Base-by-base conservation (phyloP, 2,113 vertebrate genomes). In the Aptenodytes patagonicus region DNA sequence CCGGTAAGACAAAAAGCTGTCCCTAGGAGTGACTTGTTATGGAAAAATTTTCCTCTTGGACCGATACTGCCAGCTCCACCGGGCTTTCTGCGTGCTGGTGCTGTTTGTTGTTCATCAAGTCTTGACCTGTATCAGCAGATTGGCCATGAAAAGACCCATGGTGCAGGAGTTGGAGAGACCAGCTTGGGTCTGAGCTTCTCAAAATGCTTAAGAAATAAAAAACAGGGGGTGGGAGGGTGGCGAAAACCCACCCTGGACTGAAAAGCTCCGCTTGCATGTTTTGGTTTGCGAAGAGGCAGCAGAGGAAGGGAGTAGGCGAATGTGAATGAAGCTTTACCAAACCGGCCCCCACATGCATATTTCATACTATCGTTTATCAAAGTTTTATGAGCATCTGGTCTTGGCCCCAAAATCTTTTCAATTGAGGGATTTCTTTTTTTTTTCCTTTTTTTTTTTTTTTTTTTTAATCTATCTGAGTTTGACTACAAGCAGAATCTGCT, bases 331-430 rank as follows among this genome's bases (percentile, higher is more conserved):
- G 73, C n/a, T 66, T 89, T 89, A 97, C 84, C 70, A 94, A 95
- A 87, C 46, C 70, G 3, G 65, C 93, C 97, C 81, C 91, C 87
- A 51, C 78, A 76, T 46, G 6, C 89, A 95, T 58, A 93, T 97
- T 96, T 96, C 73, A 91, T 93, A 60, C 73, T n/a, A 66, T 26
- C 15, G 0, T 86, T 95, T 97, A 83, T 79, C 93, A 64, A 95
- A 95, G 80, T 94, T 95, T 94, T 97, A 83, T 93, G 95, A 96
- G 95, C 93, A 97, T 93, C 93, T 97, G 97, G 58, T 96, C 93
- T 97, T 95, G 87, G 89, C 89, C 93, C 84, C 91, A 92, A 77
- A 96, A 95, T 97, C 78, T 91, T 89, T 86, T 93, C 62, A 87
- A 42, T 40, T 76, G 70, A 66, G 62, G 34, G 28, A 46, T 61